Evolutionary conservation across 1,140 invertebrate species (phyloP), one percentile per base, ranked within the genome.

Genomic region (Vanessa atalanta): DNA sequence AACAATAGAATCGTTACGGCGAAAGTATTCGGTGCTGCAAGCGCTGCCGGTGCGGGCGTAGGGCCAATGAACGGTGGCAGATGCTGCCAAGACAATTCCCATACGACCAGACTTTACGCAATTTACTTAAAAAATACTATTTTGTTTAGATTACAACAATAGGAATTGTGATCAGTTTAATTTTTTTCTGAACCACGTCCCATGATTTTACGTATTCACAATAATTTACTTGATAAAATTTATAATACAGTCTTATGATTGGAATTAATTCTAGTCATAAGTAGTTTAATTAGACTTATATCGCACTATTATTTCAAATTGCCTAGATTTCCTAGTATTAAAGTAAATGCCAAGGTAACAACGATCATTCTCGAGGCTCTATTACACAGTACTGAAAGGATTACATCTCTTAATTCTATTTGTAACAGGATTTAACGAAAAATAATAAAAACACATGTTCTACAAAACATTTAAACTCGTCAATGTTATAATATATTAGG

Each of bases 21-120:
- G 80, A 70, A 84, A 85, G 80, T 88, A 88, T 87, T 84, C 76
- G 75, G 65, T 82, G 79, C 72, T 87, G 83, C 86, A 87, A 84
- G 87, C 85, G 83, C 84, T 73, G 72, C 47, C 69, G 73, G 75
- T 73, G 74, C 86, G 70, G 79, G 81, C 79, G 79, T 82, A 86
- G 85, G 83, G 84, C 83, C 86, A 89, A 87, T 85, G 89, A 89
- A 88, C 87, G 86, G 77, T 85, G 86, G 88, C 88, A 89, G 86
- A 87, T 91, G 85, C 82, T 82, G 79, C 72, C 78, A 81, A 75
- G 77, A 85, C 82, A 88, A 88, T 87, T 85, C 81, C 77, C 74
- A 81, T 73, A 73, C 26, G 79, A 75, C 47, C 72, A 79, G 68
- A 43, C 37, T 83, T 83, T 83, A 88, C 80, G 75, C 83, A 80